Conservation (phyloP, 2,113 vertebrate genomes). For the Pygoscelis adeliae region DNA sequence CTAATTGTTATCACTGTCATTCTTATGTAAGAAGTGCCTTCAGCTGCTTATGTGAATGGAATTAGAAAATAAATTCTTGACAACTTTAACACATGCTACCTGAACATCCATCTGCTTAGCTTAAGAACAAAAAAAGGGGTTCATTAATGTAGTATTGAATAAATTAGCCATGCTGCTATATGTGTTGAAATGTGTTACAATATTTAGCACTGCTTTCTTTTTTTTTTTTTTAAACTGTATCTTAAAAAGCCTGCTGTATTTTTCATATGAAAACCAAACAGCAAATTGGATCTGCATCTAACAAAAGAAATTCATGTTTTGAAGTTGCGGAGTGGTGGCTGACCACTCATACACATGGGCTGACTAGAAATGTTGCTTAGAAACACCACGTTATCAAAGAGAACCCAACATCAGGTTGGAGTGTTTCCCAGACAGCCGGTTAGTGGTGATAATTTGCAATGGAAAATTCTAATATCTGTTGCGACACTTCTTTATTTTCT, state of each 20-base stretch:
- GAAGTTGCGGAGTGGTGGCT: constrained; percentile 46
- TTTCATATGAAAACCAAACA: constrained; percentile 18
- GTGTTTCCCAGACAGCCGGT: constrained; percentile 70
- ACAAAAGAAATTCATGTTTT: constrained; percentile 38
- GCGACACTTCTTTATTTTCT: constrained; percentile 66
- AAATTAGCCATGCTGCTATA: neutral
- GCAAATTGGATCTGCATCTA: constrained; percentile 41
- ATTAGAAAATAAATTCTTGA: constrained; percentile 23
- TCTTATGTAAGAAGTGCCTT: neutral
- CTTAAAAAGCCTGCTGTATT: constrained; percentile 47
- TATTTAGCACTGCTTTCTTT: neutral
- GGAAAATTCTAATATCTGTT: constrained; percentile 72
- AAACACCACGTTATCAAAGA: constrained; percentile 69
- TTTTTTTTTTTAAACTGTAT: neutral
- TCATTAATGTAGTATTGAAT: neutral
- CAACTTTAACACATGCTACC: constrained; percentile 57
- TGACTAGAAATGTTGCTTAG: constrained; percentile 60
- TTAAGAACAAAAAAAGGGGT: constrained; percentile 46
- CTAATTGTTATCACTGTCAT: constrained; percentile 3
- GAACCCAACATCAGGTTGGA: constrained; percentile 71
- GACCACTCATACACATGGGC: constrained; percentile 29
- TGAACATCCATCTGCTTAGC: constrained; percentile 36
- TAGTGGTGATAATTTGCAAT: constrained; percentile 69
- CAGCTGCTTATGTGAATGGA: neutral
- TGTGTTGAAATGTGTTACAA: neutral